phyloP scores from a whole-genome alignment of 2,797 vertebrate species.

The Pseudochirops cupreus region DNA sequence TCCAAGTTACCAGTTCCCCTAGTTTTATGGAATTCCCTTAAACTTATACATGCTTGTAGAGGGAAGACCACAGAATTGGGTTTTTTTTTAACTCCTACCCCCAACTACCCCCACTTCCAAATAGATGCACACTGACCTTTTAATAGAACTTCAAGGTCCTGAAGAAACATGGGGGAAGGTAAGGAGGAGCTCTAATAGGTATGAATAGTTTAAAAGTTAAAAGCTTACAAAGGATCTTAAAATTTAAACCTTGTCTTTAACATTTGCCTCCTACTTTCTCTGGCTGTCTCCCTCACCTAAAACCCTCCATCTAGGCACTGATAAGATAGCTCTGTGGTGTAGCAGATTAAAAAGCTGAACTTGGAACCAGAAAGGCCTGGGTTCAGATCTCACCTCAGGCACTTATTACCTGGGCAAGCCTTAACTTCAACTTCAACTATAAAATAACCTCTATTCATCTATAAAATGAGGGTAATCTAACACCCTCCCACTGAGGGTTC shows the following conservation, averaged over 20 bases:
- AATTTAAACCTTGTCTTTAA: not conserved
- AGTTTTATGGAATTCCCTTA: not conserved
- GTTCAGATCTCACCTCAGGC: not conserved
- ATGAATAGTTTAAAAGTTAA: not conserved
- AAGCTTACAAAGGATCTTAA: not conserved
- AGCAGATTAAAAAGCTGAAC: not conserved
- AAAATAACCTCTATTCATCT: not conserved
- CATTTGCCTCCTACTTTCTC: not conserved
- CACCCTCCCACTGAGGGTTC: not conserved
- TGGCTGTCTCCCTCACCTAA: not conserved
- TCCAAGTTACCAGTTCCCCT: not conserved
- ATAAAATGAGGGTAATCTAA: not conserved
- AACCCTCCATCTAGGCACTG: not conserved
- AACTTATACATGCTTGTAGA: not conserved
- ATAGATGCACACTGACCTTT: not conserved
- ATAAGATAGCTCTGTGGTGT: not conserved
- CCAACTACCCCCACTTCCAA: not conserved
- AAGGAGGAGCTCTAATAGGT: not conserved
- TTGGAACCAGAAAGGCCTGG: not conserved
- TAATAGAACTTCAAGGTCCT: not conserved
- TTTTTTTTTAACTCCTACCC: not conserved
- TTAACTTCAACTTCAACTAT: not conserved
- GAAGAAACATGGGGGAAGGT: not conserved
- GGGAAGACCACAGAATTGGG: not conserved
- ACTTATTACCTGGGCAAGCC: not conserved